Base-by-base conservation (phyloP, 1,140 invertebrate species). In the Kradibia gibbosae region DNA sequence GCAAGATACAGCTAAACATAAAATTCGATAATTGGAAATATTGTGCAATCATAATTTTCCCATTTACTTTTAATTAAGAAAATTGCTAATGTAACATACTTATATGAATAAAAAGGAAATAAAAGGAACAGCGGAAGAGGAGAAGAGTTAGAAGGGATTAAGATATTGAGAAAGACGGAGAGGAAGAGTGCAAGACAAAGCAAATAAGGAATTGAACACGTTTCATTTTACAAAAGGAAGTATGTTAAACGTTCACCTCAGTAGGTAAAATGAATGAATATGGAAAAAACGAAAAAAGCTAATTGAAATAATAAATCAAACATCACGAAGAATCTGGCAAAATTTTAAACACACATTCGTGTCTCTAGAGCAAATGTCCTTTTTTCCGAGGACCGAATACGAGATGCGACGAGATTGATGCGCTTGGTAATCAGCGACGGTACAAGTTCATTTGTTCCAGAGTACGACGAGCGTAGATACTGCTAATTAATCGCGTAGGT, bases 401-500 rank as follows among this genome's bases (percentile, higher is more conserved):
- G 81, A 81, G 80, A 82, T 82, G 80, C 82, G 83, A 84, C 84
- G 86, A 85, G 85, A 88, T 87, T 87, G 86, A 88, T 88, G 87
- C 86, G 81, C 84, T 86, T 81, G 84, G 84, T 84, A 88, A 87
- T 86, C 86, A 88, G 83, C 85, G 85, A 84, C 72, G 80, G 83
- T 80, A 75, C 83, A 76, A 81, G 76, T 82, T 87, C 85, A 86
- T 88, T 88, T 88, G 85, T 85, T 84, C 77, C 82, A 79, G 78
- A 74, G 83, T 84, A 84, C 82, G 86, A 84, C 83, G 84, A 83
- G 39, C 55, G 55, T 48, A 80, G 82, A 75, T 76, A 76, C 83
- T 86, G 82, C 85, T 85, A 87, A 88, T 88, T 88, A 88, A 88
- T 88, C 82, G 85, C 70, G 34, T 82, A 86, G 84, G 83, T 86